Conservation (phyloP, 2,888 invertebrate species). For the Heteromyza rotundicornis region DNA sequence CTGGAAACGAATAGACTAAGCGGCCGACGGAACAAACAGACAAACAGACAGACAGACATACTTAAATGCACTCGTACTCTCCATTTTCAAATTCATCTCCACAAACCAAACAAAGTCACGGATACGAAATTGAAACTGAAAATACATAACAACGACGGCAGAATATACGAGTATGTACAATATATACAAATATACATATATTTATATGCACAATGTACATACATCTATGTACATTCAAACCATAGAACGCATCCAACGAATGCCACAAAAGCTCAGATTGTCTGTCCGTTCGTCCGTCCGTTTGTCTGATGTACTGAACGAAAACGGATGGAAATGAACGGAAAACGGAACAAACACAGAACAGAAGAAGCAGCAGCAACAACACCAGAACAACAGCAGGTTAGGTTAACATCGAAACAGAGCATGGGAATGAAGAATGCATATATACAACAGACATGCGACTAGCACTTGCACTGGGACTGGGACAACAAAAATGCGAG, state of each 20-base stretch:
- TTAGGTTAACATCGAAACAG: background rate
- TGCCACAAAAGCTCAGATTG: background rate
- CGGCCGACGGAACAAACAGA: background rate
- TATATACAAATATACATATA: too few relatives aligned
- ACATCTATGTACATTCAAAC: background rate
- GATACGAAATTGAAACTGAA: constrained; percentile 6
- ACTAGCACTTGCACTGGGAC: background rate
- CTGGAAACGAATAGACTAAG: background rate
- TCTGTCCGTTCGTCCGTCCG: background rate
- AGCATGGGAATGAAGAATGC: background rate
- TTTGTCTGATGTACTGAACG: background rate
- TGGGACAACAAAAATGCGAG: constrained; percentile 1
- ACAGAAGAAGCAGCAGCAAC: background rate
- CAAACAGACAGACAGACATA: background rate
- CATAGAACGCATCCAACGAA: background rate
- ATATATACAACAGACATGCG: too few relatives aligned
- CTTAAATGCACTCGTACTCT: background rate
- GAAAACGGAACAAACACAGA: background rate
- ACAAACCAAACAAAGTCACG: constrained; percentile 15
- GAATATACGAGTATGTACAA: too few relatives aligned
- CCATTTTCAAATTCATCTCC: background rate
- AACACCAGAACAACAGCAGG: background rate
- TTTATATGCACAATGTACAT: too few relatives aligned
- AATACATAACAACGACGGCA: constrained; percentile 8
- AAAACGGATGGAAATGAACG: background rate